phyloP scores from a whole-genome alignment of 2,888 invertebrate genomes.

The Oscheius sp. region DNA sequence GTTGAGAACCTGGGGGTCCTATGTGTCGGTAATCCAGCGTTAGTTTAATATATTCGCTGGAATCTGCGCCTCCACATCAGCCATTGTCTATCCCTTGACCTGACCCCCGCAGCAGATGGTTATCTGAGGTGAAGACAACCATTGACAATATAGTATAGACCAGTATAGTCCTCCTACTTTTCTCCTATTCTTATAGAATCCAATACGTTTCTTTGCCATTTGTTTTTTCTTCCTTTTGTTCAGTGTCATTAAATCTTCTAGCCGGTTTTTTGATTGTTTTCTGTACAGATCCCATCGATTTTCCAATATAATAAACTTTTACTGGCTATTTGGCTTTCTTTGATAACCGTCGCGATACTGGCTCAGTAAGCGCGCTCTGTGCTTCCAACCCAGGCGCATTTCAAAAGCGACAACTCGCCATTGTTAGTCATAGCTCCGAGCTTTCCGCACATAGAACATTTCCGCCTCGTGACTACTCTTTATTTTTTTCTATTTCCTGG shows the following conservation, averaged over 20 bases:
- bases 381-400: slow-evolving; percentile 10
- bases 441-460: slow-evolving; percentile 5
- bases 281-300: not conserved
- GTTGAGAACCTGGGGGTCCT: not conserved
- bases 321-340: not conserved
- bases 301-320: not conserved
- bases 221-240: not conserved
- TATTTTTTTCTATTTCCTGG: not conserved
- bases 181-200: not conserved
- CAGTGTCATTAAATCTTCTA: not conserved
- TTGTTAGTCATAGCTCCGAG: slow-evolving; percentile 28
- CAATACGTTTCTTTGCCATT: not conserved
- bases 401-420: slow-evolving; percentile 28
- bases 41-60: slow-evolving; percentile 27
- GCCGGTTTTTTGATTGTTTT: not conserved
- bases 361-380: slow-evolving; percentile 18
- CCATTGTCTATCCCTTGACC: slow-evolving; percentile 7
- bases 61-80: slow-evolving; percentile 9
- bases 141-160: slow-evolving; percentile 24
- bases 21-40: slow-evolving; percentile 9
- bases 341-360: not conserved
- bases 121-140: slow-evolving; percentile 28
- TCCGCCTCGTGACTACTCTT: not conserved
- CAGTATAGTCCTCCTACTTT: not conserved
- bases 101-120: slow-evolving; percentile 27